phyloP scores from a whole-genome alignment of 2,113 vertebrate genomes.

The Archilochus colubris region DNA sequence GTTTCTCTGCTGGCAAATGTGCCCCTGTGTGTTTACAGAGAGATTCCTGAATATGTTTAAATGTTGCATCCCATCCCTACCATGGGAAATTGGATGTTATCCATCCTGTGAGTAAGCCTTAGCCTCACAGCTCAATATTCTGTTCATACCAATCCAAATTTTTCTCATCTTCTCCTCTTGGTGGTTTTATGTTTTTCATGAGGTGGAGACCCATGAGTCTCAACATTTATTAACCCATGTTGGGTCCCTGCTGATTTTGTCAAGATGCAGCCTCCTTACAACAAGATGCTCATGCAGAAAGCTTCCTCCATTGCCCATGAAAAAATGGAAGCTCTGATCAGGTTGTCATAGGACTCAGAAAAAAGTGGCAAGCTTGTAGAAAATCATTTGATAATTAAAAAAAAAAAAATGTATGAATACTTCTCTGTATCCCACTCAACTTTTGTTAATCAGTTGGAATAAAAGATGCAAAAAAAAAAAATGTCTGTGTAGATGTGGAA shows the following conservation, averaged over 20 bases:
- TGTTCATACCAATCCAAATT: neutral
- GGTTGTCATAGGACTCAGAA: neutral
- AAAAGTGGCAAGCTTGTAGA: neutral
- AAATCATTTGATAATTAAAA: neutral
- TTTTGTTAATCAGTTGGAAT: neutral
- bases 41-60: neutral
- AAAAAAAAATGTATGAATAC: neutral
- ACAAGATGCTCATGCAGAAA: neutral
- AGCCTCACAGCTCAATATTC: neutral
- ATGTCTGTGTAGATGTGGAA: neutral
- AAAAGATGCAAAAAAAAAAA: neutral
- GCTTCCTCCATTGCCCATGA: neutral
- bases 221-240: neutral
- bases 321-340: neutral
- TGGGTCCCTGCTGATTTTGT: neutral
- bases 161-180: neutral
- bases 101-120: neutral
- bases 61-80: neutral
- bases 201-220: neutral
- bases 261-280: neutral
- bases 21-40: neutral
- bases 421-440: too few species aligned
- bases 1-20: neutral
- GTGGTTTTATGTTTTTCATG: neutral
- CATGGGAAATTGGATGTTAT: neutral